Percentiles rank a stretch among this genome's conserved stretches.
Conservation (phyloP, 2,113 vertebrate species). For the Ophthalmolycus amberensis region DNA sequence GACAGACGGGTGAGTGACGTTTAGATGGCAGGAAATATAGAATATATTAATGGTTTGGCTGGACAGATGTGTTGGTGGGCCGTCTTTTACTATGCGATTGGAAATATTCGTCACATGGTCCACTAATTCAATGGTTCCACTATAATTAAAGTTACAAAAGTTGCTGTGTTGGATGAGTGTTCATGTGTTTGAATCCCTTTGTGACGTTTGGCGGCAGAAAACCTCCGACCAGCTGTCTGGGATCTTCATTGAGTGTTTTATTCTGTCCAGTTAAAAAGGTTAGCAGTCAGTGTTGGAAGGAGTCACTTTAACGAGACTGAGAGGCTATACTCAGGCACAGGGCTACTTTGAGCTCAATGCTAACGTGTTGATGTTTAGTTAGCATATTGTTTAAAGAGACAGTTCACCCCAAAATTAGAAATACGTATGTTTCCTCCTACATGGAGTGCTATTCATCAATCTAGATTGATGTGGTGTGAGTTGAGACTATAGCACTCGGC, state of each 20-base stretch:
- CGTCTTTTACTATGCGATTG: slow-evolving; percentile 8
- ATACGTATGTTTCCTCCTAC: not conserved
- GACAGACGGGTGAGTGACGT: slow-evolving; percentile 63
- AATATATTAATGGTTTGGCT: slow-evolving; percentile 33
- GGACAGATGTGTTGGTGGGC: slow-evolving; percentile 10
- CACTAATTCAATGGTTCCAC: not conserved
- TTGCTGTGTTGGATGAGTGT: not conserved
- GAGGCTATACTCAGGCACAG: not conserved
- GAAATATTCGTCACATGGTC: slow-evolving; percentile 14
- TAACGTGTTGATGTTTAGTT: not conserved
- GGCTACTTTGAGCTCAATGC: not conserved
- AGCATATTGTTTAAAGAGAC: no score
- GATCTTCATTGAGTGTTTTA: not conserved
- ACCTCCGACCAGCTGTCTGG: not conserved
- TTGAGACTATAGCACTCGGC: no score
- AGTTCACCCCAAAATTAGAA: not conserved
- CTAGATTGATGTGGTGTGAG: not conserved
- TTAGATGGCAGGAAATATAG: slow-evolving; percentile 48
- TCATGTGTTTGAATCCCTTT: not conserved
- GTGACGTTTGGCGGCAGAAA: not conserved
- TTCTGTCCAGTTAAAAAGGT: not conserved
- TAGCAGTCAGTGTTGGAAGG: not conserved
- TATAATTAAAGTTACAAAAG: slow-evolving; percentile 5
- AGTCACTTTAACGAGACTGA: not conserved
- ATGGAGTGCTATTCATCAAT: not conserved